Conservation (phyloP, 1,140 invertebrate species). For the Aradophagus sp. region DNA sequence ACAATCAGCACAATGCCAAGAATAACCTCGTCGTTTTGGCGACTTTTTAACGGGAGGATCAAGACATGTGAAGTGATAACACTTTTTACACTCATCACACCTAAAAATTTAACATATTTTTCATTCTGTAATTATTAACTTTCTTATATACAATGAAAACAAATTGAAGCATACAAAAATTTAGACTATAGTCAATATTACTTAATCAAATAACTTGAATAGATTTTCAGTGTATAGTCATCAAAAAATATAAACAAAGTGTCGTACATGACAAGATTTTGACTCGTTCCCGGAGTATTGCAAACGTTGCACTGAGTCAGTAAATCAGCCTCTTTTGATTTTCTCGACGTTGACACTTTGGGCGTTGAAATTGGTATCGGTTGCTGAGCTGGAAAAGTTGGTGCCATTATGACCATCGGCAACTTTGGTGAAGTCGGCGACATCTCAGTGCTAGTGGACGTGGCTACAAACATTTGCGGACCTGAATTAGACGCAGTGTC, state of each 20-base stretch:
- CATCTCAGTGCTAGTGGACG: conserved; percentile 81
- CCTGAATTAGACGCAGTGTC: conserved; percentile 77
- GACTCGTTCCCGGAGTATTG: conserved; percentile 76
- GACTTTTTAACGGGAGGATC: conserved; percentile 95
- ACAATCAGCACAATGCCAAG: conserved; percentile 97
- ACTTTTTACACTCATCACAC: conserved; percentile 93
- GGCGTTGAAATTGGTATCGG: conserved; percentile 22
- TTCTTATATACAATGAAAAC: conserved; percentile 9
- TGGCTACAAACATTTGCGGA: conserved; percentile 83
- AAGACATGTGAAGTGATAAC: conserved; percentile 93
- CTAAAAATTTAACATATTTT: conserved; percentile 70
- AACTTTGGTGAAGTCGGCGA: conserved; percentile 71
- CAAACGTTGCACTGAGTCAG: conserved; percentile 82
- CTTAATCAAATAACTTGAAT: no score
- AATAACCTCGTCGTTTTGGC: conserved; percentile 93
- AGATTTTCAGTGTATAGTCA: no score
- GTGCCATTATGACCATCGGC: conserved; percentile 65
- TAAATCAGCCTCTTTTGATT: conserved; percentile 69
- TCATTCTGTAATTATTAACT: background rate
- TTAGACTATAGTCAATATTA: no score
- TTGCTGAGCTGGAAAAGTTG: conserved; percentile 31
- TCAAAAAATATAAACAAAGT: no score
- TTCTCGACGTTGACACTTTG: conserved; percentile 59
- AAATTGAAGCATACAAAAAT: no score
- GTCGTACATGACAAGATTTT: conserved; percentile 83